phyloP scores from a whole-genome alignment of 2,797 vertebrate species.

The Eidolon dupreanum region DNA sequence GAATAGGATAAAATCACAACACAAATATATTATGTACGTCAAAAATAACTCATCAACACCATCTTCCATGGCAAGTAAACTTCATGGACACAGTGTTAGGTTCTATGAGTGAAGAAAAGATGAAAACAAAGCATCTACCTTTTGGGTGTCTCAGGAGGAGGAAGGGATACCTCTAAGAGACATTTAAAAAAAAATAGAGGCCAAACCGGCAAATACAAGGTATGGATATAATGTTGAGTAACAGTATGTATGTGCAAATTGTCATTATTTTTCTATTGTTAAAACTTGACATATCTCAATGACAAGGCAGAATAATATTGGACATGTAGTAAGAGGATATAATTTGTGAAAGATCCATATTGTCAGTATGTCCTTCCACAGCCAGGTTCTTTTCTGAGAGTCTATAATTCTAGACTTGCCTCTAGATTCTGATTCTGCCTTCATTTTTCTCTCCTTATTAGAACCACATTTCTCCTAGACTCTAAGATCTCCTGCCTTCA shows the following conservation, averaged over 20 bases:
- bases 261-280: slow-evolving; percentile 25
- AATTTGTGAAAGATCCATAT: slow-evolving; percentile 34
- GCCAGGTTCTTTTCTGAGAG: not conserved
- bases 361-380: not conserved
- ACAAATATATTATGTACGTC: not conserved
- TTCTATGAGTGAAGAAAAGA: slow-evolving; percentile 43
- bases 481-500: not conserved
- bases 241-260: not conserved
- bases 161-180: not conserved
- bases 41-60: slow-evolving; percentile 38
- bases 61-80: slow-evolving; percentile 12
- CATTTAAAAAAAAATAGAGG: not conserved
- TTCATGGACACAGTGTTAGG: not conserved
- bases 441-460: not conserved
- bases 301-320: not conserved
- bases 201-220: not conserved
- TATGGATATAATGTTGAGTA: not conserved
- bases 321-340: not conserved
- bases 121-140: not conserved
- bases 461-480: not conserved
- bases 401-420: not conserved
- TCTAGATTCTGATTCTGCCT: slow-evolving; percentile 15
- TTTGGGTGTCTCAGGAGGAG: not conserved
- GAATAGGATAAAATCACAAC: not conserved
- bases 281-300: slow-evolving; percentile 8